Evolutionary conservation across 2,113 vertebrate genomes (phyloP).

Genomic region (Cyanoderma ruficeps): DNA sequence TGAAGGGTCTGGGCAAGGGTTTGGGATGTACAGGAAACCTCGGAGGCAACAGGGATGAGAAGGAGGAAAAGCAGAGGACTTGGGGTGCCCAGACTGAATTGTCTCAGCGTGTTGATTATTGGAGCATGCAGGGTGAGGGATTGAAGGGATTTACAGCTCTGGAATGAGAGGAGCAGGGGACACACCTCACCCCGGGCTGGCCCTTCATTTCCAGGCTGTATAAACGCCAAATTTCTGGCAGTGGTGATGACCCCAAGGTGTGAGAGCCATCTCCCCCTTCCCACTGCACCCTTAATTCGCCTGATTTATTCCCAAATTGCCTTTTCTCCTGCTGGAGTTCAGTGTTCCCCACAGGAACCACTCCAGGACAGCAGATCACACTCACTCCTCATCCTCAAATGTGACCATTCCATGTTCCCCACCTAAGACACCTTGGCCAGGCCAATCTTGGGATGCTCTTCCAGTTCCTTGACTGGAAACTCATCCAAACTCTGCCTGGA

Average conservation of each 20-base stretch:
- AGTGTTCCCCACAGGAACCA: not conserved
- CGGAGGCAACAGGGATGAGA: not conserved
- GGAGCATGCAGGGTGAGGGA: rapidly evolving
- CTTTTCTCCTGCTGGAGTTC: not conserved
- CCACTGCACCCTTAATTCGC: not conserved
- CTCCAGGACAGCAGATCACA: not conserved
- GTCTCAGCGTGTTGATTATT: not conserved
- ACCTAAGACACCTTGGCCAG: not conserved
- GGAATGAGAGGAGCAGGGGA: not conserved
- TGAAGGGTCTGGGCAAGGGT: not conserved
- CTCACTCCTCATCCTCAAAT: not conserved
- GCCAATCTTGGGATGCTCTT: not conserved
- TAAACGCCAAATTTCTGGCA: not conserved
- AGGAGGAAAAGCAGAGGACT: not conserved
- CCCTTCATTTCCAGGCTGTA: not conserved
- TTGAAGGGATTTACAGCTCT: not conserved
- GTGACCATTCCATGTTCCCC: not conserved
- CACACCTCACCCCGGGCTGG: not conserved
- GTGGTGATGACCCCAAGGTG: not conserved
- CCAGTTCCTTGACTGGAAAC: not conserved
- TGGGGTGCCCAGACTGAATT: not conserved
- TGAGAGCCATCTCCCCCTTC: not conserved
- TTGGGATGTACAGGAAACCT: not conserved
- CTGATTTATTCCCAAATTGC: not conserved
- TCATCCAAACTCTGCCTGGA: not conserved